A percentile compares a stretch with the other conserved stretches of the same genome.
phyloP scores from a whole-genome alignment of 2,888 invertebrate species.

The Plagodis pulveraria region DNA sequence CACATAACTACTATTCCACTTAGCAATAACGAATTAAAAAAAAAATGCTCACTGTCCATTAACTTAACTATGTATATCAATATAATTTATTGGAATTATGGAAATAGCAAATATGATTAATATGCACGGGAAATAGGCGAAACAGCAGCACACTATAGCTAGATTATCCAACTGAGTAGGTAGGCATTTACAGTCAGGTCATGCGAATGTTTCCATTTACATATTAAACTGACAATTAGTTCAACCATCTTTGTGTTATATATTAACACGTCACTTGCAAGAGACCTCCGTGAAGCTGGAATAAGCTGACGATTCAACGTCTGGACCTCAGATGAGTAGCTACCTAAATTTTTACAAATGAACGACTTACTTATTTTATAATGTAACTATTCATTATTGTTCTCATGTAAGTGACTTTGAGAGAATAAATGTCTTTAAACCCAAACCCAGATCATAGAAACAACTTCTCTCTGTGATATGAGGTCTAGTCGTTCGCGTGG shows the following conservation, averaged over 20 bases:
- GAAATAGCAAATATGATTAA: conserved; percentile 17
- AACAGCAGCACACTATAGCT: neutral
- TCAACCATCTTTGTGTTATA: conserved; percentile 25
- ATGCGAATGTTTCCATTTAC: conserved; percentile 23
- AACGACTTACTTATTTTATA: too few relatives aligned
- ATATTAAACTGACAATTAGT: conserved; percentile 34
- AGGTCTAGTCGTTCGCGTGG: too few relatives aligned
- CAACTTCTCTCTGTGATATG: too few relatives aligned
- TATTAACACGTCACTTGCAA: conserved; percentile 18
- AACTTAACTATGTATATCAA: conserved; percentile 7
- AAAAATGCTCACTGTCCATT: conserved; percentile 1
- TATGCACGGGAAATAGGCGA: conserved; percentile 14
- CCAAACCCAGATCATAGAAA: too few relatives aligned
- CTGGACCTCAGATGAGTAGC: too few relatives aligned
- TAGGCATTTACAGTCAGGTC: conserved; percentile 1
- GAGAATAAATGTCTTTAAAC: too few relatives aligned
- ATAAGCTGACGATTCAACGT: neutral
- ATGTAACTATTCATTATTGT: too few relatives aligned
- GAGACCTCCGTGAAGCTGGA: conserved; percentile 24
- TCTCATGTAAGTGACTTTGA: too few relatives aligned
- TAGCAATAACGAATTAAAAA: neutral
- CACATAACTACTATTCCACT: neutral
- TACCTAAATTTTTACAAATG: too few relatives aligned
- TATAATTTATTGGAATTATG: conserved; percentile 24
- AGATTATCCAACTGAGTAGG: conserved; percentile 21